Base-by-base conservation (phyloP, 92 coral and sea anemone genomes). In the Blastomussa wellsi region DNA sequence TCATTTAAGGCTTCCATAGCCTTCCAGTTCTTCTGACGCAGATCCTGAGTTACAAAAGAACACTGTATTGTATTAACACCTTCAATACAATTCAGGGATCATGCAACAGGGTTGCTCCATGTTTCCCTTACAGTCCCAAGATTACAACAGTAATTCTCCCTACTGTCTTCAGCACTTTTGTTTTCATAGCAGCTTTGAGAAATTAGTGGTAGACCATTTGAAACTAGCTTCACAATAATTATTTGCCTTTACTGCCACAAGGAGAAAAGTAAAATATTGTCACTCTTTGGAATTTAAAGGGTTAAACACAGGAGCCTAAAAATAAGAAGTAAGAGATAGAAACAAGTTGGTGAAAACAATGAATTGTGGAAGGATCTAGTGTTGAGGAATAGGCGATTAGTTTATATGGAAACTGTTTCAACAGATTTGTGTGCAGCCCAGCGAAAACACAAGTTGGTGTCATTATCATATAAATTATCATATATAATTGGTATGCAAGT, bases 1-100 rank as follows among this genome's bases (percentile, higher is more conserved):
- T 95, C 93, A 31, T 94, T 87, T 70, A 96, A 74, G 83, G 99
- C 99, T 73, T 96, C 99, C 99, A 96, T 96, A 37, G 99, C 99
- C 86, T 96, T 96, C 99, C 99, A 96, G 90, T 96, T 96, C 94
- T 94, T 96, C 92, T 84, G 86, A 70, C 98, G 93, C 67, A 96
- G 95, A 1, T 91, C 98, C 99, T 96, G 90, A 87, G 77, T 81
- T 60, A 57, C 44, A 72, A 87, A 87, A 86, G 89, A 86, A 79
- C 68, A 86, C 86, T 52, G 16, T 29, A 83, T 55, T 83, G 80
- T 83, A 60, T 72, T 29, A 72, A 83, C 35, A 37, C n/a, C 41
- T 35, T 81, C 65, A 81, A 48, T 31, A 67, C 11, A 41, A 60
- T 26, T 60, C 67, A 60, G 67, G 24, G 67, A 60, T 36, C 51